Conservation (phyloP, 1,140 invertebrate species). For the Calliopsis andreniformis region DNA sequence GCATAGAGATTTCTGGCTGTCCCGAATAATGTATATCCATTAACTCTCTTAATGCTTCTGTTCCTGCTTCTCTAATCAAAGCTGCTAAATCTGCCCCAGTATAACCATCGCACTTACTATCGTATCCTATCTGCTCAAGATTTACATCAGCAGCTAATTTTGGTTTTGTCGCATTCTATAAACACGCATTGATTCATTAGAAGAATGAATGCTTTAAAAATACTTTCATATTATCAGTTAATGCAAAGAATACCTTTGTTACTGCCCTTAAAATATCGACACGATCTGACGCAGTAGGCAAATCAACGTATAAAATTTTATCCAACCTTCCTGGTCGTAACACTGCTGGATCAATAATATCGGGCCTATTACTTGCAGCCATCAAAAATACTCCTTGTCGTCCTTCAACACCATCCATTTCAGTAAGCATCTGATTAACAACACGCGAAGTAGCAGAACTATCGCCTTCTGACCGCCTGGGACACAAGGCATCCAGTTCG, state of each 20-base stretch:
- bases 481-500: constrained; percentile 98
- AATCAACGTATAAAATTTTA: constrained; percentile 95
- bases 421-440: constrained; percentile 98
- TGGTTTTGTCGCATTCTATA: constrained; percentile 89
- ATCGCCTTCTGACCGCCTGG: constrained; percentile 90
- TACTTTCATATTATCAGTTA: neutral
- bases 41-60: constrained; percentile 88
- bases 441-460: constrained; percentile 89
- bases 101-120: constrained; percentile 88
- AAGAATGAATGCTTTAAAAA: constrained; percentile 10
- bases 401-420: constrained; percentile 98
- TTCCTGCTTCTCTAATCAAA: constrained; percentile 91
- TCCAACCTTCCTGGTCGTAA: constrained; percentile 96
- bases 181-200: constrained; percentile 30
- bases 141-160: constrained; percentile 89
- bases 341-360: constrained; percentile 98
- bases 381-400: constrained; percentile 96
- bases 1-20: constrained; percentile 76
- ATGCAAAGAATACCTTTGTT: constrained; percentile 87
- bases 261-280: constrained; percentile 94
- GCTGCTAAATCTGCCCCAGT: constrained; percentile 97
- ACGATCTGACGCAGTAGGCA: constrained; percentile 91
- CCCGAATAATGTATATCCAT: constrained; percentile 75
- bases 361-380: constrained; percentile 97
- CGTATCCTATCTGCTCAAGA: constrained; percentile 85